Conservation (phyloP, 2,888 invertebrate genomes). For the Periphyllus acericola region DNA sequence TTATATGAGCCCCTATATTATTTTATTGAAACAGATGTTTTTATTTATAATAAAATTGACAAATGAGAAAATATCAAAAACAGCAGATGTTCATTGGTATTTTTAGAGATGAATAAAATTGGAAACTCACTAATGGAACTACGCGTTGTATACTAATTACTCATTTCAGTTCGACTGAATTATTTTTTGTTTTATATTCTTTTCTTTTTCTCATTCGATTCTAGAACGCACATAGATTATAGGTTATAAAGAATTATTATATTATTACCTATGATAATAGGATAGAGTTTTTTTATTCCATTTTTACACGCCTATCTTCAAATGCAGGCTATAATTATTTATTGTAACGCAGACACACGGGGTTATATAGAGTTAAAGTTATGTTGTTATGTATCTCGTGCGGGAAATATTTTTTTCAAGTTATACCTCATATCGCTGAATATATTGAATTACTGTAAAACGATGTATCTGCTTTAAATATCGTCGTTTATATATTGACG, state of each 20-base stretch:
- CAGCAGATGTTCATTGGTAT: constrained; percentile 60
- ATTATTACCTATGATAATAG: constrained; percentile 47
- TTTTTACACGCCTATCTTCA: constrained; percentile 35
- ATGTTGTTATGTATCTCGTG: constrained; percentile 24
- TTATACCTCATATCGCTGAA: neutral
- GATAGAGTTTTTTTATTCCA: constrained; percentile 6
- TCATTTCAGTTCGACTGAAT: constrained; percentile 35
- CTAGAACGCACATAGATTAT: constrained; percentile 52
- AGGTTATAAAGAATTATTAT: constrained; percentile 39
- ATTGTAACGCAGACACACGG: neutral
- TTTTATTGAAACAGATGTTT: constrained; percentile 59
- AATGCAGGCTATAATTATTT: constrained; percentile 37
- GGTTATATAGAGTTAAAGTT: constrained; percentile 36
- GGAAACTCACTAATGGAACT: constrained; percentile 57
- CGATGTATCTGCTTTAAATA: neutral
- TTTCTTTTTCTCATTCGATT: constrained; percentile 20
- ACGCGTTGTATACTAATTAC: constrained; percentile 40
- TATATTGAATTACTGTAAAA: neutral
- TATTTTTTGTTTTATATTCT: constrained; percentile 2
- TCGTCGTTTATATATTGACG: neutral
- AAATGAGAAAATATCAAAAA: constrained; percentile 59
- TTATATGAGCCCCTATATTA: constrained; percentile 40
- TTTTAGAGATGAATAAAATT: constrained; percentile 59
- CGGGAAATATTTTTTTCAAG: constrained; percentile 24
- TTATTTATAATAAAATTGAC: constrained; percentile 61